These are phyloP conservation scores for Lucinisca nassula DNA, from an alignment of 2,888 invertebrate species.

Conservation along the genomic window DNA sequence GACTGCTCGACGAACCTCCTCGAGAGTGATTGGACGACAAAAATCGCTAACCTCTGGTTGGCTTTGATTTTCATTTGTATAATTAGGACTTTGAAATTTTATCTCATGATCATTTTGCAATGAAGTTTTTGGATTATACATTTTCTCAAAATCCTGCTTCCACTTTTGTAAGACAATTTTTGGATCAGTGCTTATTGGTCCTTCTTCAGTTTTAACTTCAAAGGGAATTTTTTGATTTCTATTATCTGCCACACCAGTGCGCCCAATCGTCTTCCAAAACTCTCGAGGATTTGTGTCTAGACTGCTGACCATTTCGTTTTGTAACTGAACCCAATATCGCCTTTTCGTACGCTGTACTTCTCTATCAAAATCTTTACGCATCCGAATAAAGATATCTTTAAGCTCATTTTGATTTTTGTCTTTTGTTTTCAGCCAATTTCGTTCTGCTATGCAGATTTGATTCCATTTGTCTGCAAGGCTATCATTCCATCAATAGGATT, in stretches of 20 bases:
- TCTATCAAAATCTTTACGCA: slow-evolving; percentile 11
- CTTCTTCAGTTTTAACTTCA: not conserved
- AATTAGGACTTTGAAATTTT: not conserved
- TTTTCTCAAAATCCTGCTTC: not conserved
- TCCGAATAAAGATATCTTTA: not conserved
- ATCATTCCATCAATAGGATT: slow-evolving; percentile 7
- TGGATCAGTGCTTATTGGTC: not conserved
- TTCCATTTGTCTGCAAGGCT: slow-evolving; percentile 3
- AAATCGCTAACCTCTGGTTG: not conserved
- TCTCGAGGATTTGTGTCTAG: not conserved
- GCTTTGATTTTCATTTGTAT: not conserved
- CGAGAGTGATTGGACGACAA: not conserved
- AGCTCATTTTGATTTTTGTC: not conserved
- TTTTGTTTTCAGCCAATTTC: slow-evolving; percentile 2
- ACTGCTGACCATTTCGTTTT: not conserved
- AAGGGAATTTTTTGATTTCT: slow-evolving; percentile 5
- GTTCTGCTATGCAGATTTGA: not conserved
- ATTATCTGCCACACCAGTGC: not conserved
- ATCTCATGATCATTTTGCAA: not conserved
- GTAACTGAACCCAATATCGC: slow-evolving; percentile 1
- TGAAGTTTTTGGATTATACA: not conserved
- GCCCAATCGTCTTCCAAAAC: not conserved
- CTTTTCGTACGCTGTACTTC: not conserved
- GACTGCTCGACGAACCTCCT: not conserved
- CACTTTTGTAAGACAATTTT: slow-evolving; percentile 7